phyloP scores from a whole-genome alignment of 2,113 vertebrate species.

The Pelvicachromis taeniatus region DNA sequence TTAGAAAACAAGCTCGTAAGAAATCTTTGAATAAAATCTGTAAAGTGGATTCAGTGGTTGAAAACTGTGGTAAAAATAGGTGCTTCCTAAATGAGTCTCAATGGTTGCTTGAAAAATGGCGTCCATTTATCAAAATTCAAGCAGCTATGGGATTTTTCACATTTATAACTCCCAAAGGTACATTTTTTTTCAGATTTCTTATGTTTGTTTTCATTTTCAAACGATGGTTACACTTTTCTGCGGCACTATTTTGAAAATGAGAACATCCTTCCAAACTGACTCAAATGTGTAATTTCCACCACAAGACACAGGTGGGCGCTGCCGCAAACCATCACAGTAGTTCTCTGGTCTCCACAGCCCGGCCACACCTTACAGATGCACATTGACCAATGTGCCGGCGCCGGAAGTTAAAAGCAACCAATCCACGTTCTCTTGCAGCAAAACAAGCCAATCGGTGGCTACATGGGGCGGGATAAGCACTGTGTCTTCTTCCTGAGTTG shows the following conservation, averaged over 20 bases:
- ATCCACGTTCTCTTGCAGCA: not conserved
- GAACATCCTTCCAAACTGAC: not conserved
- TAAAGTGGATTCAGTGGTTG: not conserved
- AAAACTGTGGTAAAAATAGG: not conserved
- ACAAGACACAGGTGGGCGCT: not conserved
- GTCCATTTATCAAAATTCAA: not conserved
- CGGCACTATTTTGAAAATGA: not conserved
- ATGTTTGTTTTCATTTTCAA: not conserved
- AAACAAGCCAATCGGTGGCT: not conserved
- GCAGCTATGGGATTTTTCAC: accelerated
- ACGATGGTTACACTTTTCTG: not conserved
- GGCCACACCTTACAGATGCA: not conserved
- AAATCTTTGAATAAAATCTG: not conserved
- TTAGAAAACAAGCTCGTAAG: not conserved
- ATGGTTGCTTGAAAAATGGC: accelerated
- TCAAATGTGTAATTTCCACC: not conserved
- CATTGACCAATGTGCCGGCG: not conserved
- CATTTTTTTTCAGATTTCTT: not conserved
- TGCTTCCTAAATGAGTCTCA: not conserved
- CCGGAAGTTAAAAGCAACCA: not conserved
- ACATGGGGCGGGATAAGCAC: not conserved
- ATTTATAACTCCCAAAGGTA: not conserved
- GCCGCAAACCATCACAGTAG: not conserved
- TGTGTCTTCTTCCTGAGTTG: not conserved
- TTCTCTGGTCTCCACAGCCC: not conserved